Evolutionary conservation across 2,113 vertebrate species (phyloP), one percentile per base, ranked within the genome.

Genomic region (Notarius lentiginosus): DNA sequence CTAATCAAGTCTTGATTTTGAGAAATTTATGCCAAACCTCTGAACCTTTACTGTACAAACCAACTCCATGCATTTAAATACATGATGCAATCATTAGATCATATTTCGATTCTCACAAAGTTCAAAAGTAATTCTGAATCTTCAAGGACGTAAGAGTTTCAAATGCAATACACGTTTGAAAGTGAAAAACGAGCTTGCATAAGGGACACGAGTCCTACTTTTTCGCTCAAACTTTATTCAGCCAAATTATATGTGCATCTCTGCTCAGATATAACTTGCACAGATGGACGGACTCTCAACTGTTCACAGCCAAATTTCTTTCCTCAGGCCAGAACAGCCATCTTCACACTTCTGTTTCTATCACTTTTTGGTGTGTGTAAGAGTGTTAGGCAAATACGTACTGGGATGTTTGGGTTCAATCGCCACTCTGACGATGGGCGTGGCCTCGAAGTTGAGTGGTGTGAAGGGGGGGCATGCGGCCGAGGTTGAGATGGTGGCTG

Each of bases 391-490:
- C 7, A 53, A 80, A 79, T 20, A 93, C 98, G 92, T 95, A 99
- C 98, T 96, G 87, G 97, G 97, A 89, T 99, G 97, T 87, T 97
- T 98, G 0, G 98, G 97, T 51, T 99, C 98, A 2, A 99, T 90
- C 22, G 98, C 98, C 0, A 99, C 97, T 56, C 98, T 95, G 65
- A 99, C 97, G 7, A 99, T 99, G 0, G 98, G 97, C 0, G 96
- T 96, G 3, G 96, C 98, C 90, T 99, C 98, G 0, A 99, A 98
- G 94, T 93, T 97, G 84, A 99, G 96, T 0, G 98, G 97, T 2
- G 95, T 96, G 91, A 99, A 99, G 0, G 98, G 97, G 0, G 97
- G 96, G 79, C 98, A 99, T 34, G 97, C 96, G 0, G 96, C 95
- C 0, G 95, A 94, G 0, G 95, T 95, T 0, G 97, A 99, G 86